Percentiles rank a stretch among this genome's conserved stretches.
These are phyloP conservation scores for Oscheius myriophilus DNA, from an alignment of 2,888 invertebrate genomes.

Conservation along the genomic window DNA sequence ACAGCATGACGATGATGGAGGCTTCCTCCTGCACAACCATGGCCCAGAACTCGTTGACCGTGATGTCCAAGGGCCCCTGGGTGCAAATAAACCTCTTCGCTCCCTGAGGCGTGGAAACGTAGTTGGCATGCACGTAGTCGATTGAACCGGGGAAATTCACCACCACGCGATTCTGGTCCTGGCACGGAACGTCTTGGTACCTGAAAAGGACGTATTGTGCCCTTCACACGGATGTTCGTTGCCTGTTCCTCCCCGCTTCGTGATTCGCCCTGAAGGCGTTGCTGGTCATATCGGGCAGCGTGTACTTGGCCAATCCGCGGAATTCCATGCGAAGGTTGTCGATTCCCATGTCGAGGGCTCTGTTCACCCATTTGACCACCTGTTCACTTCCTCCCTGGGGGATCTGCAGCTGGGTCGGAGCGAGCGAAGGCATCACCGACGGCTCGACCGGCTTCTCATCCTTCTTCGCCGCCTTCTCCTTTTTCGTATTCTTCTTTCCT, in stretches of 20 bases:
- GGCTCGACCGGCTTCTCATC: no score
- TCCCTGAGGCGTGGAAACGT: conserved; percentile 45
- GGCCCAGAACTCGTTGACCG: conserved; percentile 48
- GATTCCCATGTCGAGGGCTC: conserved; percentile 51
- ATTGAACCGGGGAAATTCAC: conserved; percentile 37
- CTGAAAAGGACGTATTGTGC: not conserved
- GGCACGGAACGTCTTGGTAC: conserved; percentile 59
- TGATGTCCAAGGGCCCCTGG: conserved; percentile 51
- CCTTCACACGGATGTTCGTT: no score
- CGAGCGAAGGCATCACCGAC: no score
- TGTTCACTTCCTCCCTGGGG: no score
- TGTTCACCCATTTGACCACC: conserved; percentile 42
- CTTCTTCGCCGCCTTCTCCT: no score
- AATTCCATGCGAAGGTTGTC: conserved; percentile 50
- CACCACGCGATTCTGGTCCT: conserved; percentile 47
- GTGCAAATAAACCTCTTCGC: conserved; percentile 59
- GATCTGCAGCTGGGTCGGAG: no score
- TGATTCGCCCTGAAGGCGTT: conserved; percentile 45
- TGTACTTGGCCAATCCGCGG: conserved; percentile 50
- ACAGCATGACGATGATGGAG: conserved; percentile 52
- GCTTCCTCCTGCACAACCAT: conserved; percentile 44
- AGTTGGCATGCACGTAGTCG: conserved; percentile 60
- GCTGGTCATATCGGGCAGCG: conserved; percentile 43
- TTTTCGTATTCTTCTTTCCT: no score
- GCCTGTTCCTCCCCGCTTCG: conserved; percentile 30